Conservation (phyloP, 30 jellyfish, hydroid and myxozoan species). For the Chrysaora quinquecirrha region DNA sequence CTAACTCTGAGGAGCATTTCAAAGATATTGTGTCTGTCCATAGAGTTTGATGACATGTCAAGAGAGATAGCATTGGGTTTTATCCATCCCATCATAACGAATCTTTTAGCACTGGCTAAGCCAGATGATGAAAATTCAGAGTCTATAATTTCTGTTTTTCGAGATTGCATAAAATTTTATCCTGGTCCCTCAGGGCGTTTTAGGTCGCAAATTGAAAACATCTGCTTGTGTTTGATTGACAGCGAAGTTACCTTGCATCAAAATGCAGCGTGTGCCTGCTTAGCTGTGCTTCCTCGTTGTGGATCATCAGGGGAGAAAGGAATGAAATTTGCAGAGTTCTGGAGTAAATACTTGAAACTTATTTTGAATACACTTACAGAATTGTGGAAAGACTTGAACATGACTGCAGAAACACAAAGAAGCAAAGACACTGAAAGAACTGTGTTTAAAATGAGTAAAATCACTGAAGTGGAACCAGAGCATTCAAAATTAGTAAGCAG, state of each 20-base stretch:
- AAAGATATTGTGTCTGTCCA: conserved; percentile 12
- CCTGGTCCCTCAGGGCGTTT: conserved; percentile 69
- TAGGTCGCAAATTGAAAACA: conserved; percentile 47
- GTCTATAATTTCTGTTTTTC: conserved; percentile 5
- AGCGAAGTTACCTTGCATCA: not conserved
- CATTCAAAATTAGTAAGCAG: conserved; percentile 14
- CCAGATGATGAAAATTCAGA: not conserved
- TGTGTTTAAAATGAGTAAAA: conserved; percentile 1
- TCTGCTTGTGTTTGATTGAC: conserved; percentile 19
- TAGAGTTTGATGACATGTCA: conserved; percentile 43
- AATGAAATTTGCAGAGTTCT: conserved; percentile 50
- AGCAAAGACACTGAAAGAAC: not conserved
- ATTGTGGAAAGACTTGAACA: conserved; percentile 11
- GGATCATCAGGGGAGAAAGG: conserved; percentile 71
- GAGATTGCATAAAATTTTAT: conserved; percentile 27
- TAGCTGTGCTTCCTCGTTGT: conserved; percentile 56
- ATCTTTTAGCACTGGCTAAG: conserved; percentile 2
- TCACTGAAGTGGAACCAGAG: conserved; percentile 42
- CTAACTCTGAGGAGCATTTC: conserved; percentile 10
- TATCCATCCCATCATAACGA: conserved; percentile 42
- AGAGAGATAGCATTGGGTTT: conserved; percentile 28
- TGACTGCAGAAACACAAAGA: not conserved
- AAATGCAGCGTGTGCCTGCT: conserved; percentile 14
- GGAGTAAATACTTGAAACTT: conserved; percentile 35
- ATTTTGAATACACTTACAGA: conserved; percentile 11